These are phyloP conservation scores for Pseudopleuronectes americanus DNA, from an alignment of 2,797 vertebrate genomes.

Conservation along the genomic window DNA sequence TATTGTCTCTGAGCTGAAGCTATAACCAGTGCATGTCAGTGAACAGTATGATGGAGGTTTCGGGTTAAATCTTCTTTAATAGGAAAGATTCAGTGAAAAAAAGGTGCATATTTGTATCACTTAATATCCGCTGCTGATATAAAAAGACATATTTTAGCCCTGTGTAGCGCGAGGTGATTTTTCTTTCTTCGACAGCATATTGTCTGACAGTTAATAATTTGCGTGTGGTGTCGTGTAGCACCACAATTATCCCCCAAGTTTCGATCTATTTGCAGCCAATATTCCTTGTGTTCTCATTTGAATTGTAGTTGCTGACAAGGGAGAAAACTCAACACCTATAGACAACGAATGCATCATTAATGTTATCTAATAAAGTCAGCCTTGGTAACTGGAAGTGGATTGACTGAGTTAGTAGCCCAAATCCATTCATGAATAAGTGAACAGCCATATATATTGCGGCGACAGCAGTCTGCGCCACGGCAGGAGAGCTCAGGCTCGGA, in stretches of 20 bases:
- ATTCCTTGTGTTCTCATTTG: slow-evolving; percentile 53
- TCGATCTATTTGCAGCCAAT: slow-evolving; percentile 42
- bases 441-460: slow-evolving; percentile 61
- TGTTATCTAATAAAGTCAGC: slow-evolving; percentile 76
- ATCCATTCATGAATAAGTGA: slow-evolving; percentile 81
- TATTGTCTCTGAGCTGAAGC: neutral
- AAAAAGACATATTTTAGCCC: slow-evolving; percentile 35
- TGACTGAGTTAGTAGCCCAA: slow-evolving; percentile 76
- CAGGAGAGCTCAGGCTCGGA: slow-evolving; percentile 1
- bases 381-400: slow-evolving; percentile 71
- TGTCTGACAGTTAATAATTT: slow-evolving; percentile 40
- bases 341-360: slow-evolving; percentile 79
- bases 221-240: slow-evolving; percentile 6
- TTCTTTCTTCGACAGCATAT: slow-evolving; percentile 27
- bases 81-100: neutral
- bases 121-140: slow-evolving; percentile 41
- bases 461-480: slow-evolving; percentile 47
- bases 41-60: too few species aligned
- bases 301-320: slow-evolving; percentile 59
- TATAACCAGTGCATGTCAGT: too few species aligned
- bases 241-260: slow-evolving; percentile 38
- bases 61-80: too few species aligned
- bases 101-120: slow-evolving; percentile 15
- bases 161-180: slow-evolving; percentile 6
- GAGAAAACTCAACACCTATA: slow-evolving; percentile 62